Evolutionary conservation across 1,140 invertebrate genomes (phyloP), one percentile per base, ranked within the genome.

Genomic region (Hylyphantes graminicola): DNA sequence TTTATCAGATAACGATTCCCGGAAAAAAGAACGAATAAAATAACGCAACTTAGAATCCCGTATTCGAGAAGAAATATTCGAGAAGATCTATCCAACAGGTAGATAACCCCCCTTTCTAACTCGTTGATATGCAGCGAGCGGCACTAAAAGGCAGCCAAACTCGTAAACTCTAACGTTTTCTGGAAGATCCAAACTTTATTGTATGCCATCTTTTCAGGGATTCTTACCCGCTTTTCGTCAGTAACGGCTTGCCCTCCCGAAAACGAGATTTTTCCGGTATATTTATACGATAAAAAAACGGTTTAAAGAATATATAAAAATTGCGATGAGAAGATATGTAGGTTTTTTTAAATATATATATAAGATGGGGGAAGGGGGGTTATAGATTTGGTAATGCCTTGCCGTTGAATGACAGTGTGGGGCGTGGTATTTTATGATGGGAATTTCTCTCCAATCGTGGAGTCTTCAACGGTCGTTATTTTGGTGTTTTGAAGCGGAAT

Each of bases 121-220:
- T 76, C 74, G 74, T 76, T 76, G 57, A 76, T 76, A 76, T 76
- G 74, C 74, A 76, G 74, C 13, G 53, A 76, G 74, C 50, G n/a
- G 59, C 59, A 76, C 59, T 76, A 63, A 63, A 50, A 51, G 21
- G 51, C 53, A n/a, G 53, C 57, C 19, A 61, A 13, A 76, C 74
- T 76, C 74, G 74, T 76, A 76, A 76, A 76, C 57, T 51, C 59
- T 15, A 61, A 21, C 74, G 19, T 64, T 74, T 17, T 17, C 53
- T 12, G 64, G 68, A 59, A 74, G 55, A 63, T 76, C 64, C 59
- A n/a, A 10, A n/a, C 74, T 76, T 76, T 76, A 76, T 76, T 76
- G 74, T 76, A 51, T 70, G 51, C 59, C 59, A 76, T 76, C 74
- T 53, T 59, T 76, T 63, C 74, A 63, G 68, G 64, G 57, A 51